Conservation (phyloP, 2,113 vertebrate genomes). For the Siphamia tubifer region DNA sequence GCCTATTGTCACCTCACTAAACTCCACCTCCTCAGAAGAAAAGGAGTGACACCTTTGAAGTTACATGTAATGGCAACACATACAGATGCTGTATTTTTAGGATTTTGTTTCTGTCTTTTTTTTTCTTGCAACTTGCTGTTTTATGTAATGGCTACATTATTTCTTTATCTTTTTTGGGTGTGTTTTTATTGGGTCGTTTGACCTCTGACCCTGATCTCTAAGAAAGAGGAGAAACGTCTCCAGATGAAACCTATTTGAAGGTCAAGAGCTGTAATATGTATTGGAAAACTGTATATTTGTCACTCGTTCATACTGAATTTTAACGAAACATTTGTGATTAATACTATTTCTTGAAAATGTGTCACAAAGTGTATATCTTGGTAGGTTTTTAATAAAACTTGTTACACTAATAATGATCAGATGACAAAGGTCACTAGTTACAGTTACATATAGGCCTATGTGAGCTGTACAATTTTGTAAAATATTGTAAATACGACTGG, state of each 20-base stretch:
- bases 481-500: conserved; percentile 92
- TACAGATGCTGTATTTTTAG: conserved; percentile 65
- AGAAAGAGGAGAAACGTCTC: conserved; percentile 45
- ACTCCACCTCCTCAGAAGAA: conserved; percentile 69
- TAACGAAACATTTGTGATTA: conserved; percentile 74
- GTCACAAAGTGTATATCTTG: conserved; percentile 89
- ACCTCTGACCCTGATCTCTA: conserved; percentile 67
- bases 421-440: conserved; percentile 69
- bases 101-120: conserved; percentile 54
- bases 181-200: conserved; percentile 61
- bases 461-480: conserved; percentile 89
- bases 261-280: conserved; percentile 66
- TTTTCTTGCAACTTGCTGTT: conserved; percentile 68
- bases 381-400: conserved; percentile 85
- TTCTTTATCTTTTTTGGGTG: conserved; percentile 56
- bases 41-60: conserved; percentile 26
- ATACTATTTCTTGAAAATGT: conserved; percentile 83
- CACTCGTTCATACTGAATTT: conserved; percentile 83
- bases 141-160: conserved; percentile 63
- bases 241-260: conserved; percentile 68
- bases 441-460: conserved; percentile 71
- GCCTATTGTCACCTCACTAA: conserved; percentile 82
- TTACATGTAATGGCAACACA: conserved; percentile 46
- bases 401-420: conserved; percentile 76
- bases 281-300: conserved; percentile 85